A percentile compares a stretch with the other conserved stretches of the same genome.
These are phyloP conservation scores for Ictalurus punctatus DNA, from an alignment of 2,113 vertebrate species.

Conservation along the genomic window DNA sequence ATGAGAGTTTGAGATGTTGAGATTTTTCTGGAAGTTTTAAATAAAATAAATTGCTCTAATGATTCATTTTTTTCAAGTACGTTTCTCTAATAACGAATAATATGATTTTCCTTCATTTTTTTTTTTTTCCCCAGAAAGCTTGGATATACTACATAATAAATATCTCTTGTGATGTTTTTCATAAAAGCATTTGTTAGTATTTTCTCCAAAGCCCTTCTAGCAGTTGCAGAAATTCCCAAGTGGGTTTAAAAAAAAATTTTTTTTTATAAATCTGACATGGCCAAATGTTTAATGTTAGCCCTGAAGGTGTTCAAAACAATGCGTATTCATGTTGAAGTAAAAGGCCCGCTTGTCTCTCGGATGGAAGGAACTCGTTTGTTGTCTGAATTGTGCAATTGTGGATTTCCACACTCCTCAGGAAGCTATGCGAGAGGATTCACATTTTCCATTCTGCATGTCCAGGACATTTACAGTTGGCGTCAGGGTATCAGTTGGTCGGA, in stretches of 20 bases:
- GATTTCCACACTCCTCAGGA: slow-evolving; percentile 48
- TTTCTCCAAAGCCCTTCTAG: slow-evolving; percentile 11
- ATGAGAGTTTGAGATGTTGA: neutral
- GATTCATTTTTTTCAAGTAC: neutral
- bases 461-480: slow-evolving; percentile 92
- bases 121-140: neutral
- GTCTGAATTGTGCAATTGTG: slow-evolving; percentile 36
- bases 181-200: neutral
- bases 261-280: neutral
- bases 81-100: neutral
- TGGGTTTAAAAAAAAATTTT: neutral
- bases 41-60: neutral
- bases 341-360: neutral
- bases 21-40: neutral
- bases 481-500: slow-evolving; percentile 87
- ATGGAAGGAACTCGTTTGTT: slow-evolving; percentile 25
- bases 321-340: neutral
- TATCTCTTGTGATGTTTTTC: neutral
- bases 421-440: slow-evolving; percentile 78
- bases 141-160: neutral
- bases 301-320: slow-evolving; percentile 13
- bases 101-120: neutral
- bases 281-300: neutral
- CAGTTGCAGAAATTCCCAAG: neutral
- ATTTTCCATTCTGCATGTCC: slow-evolving; percentile 90